These are phyloP conservation scores for Microtus pennsylvanicus DNA, from an alignment of 2,113 vertebrate species.

Conservation along the genomic window DNA sequence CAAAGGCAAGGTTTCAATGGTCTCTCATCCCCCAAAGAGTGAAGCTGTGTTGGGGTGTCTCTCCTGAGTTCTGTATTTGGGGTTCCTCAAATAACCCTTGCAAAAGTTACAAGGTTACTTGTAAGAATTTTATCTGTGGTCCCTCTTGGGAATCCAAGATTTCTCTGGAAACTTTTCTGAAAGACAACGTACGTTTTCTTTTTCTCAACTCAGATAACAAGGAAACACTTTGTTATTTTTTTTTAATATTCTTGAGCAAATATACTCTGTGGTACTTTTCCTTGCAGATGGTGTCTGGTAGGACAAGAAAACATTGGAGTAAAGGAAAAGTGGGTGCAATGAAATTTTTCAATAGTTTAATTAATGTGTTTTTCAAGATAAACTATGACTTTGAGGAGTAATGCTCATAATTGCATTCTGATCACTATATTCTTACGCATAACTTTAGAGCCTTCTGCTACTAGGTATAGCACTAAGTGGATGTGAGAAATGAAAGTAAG, in stretches of 20 bases:
- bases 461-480: background rate
- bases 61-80: constrained; percentile 8
- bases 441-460: background rate
- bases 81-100: constrained; percentile 17
- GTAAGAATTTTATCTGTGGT: background rate
- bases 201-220: constrained; percentile 53
- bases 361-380: constrained; percentile 54
- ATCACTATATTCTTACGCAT: background rate
- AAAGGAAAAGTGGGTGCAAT: constrained; percentile 32
- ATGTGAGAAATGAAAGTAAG: constrained; percentile 34
- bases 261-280: constrained; percentile 26
- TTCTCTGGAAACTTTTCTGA: constrained; percentile 33
- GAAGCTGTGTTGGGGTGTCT: background rate
- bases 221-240: constrained; percentile 6
- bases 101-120: constrained; percentile 41
- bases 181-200: constrained; percentile 43
- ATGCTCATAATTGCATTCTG: constrained; percentile 17
- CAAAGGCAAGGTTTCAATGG: constrained; percentile 1
- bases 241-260: background rate
- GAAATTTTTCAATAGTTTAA: constrained; percentile 62
- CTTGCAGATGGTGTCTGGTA: constrained; percentile 34
- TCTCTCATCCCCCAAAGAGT: background rate
- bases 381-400: background rate
- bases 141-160: background rate
- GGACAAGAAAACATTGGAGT: constrained; percentile 62